These are phyloP conservation scores for Ricordea florida DNA, from an alignment of 92 coral and sea anemone species.

Conservation along the genomic window DNA sequence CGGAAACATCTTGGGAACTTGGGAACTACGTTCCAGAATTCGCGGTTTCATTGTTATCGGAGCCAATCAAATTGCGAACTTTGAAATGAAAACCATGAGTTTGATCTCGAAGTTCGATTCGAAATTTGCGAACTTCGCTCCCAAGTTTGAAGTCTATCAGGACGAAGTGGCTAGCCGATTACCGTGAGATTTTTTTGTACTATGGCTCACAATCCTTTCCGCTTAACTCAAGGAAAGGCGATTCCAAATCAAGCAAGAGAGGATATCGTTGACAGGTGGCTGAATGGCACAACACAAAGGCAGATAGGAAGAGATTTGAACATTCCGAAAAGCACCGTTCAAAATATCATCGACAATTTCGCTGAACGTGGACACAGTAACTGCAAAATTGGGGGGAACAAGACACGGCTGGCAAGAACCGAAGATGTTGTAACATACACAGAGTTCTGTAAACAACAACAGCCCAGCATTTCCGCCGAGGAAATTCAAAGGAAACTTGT, in stretches of 20 bases:
- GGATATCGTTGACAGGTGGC: constrained; percentile 24
- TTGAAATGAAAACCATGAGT: no score
- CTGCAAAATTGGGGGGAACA: constrained; percentile 29
- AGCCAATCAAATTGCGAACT: no score
- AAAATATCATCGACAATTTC: constrained; percentile 42
- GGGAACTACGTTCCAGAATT: no score
- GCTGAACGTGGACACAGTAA: constrained; percentile 26
- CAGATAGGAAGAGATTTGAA: constrained; percentile 39
- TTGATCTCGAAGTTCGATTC: no score
- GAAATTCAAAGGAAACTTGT: constrained; percentile 50
- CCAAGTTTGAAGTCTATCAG: no score
- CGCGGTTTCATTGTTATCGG: no score
- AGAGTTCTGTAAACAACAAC: constrained; percentile 63
- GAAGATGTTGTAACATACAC: constrained; percentile 46
- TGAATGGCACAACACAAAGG: constrained; percentile 20
- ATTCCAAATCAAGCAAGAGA: constrained; percentile 10
- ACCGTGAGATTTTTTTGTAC: no score
- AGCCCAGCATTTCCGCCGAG: constrained; percentile 48
- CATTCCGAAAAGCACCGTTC: constrained; percentile 39
- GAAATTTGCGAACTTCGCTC: no score
- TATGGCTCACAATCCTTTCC: constrained; percentile 9
- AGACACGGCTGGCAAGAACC: constrained; percentile 40
- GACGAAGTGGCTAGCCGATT: no score
- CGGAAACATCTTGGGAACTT: no score
- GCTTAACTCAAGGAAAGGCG: constrained; percentile 30